Conservation (phyloP, 2,797 vertebrate genomes). For the Hoplostethus atlanticus region DNA sequence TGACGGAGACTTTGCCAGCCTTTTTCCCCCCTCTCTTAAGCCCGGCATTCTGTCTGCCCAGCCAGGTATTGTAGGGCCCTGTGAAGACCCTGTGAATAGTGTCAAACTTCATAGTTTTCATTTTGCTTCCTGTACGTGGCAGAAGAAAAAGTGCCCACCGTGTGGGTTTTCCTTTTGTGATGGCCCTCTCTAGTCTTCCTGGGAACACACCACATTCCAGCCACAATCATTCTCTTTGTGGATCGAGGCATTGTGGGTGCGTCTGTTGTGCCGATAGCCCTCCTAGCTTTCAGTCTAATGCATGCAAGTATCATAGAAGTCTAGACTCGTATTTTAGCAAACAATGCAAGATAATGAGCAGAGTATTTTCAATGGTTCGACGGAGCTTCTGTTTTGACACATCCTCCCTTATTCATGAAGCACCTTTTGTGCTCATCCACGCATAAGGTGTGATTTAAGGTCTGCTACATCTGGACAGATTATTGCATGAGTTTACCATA, state of each 20-base stretch:
- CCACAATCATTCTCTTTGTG: conserved; percentile 84
- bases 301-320: conserved; percentile 91
- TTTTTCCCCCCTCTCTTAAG: conserved; percentile 77
- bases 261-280: conserved; percentile 84
- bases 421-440: conserved; percentile 68
- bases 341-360: conserved; percentile 81
- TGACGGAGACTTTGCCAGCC: conserved; percentile 86
- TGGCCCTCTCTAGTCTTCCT: conserved; percentile 83
- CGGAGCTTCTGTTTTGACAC: conserved; percentile 72
- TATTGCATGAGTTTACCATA: conserved; percentile 63
- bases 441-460: conserved; percentile 70
- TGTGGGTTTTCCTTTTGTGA: conserved; percentile 87
- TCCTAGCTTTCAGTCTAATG: conserved; percentile 88
- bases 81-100: conserved; percentile 89
- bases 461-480: conserved; percentile 76
- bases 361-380: conserved; percentile 72
- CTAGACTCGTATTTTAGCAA: conserved; percentile 87
- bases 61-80: conserved; percentile 87
- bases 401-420: conserved; percentile 62
- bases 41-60: conserved; percentile 86
- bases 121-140: conserved; percentile 89
- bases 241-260: conserved; percentile 82
- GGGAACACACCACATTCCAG: conserved; percentile 88
- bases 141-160: conserved; percentile 86
- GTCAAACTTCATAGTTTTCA: conserved; percentile 91